Evolutionary conservation across 2,888 invertebrate genomes (phyloP).

Genomic region (Pocota personata): DNA sequence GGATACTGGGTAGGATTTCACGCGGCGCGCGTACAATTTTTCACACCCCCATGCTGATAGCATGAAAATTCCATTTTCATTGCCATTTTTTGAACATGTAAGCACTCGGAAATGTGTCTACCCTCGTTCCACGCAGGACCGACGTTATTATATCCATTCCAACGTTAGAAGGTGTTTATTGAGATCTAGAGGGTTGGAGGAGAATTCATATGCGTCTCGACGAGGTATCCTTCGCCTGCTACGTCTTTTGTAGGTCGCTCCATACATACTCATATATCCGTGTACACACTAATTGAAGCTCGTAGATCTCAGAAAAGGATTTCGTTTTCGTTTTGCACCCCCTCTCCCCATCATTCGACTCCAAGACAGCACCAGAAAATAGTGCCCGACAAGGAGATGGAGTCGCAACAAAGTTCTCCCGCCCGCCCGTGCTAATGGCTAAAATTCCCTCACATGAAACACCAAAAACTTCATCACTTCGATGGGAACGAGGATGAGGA

Average conservation of each 20-base stretch:
- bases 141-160: conserved; percentile 37
- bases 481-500: not conserved
- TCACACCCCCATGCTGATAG: conserved; percentile 44
- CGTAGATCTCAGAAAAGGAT: conserved; percentile 60
- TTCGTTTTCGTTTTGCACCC: conserved; percentile 18
- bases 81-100: conserved; percentile 78
- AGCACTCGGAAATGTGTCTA: conserved; percentile 74
- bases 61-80: conserved; percentile 68
- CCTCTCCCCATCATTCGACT: not conserved
- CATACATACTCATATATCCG: not conserved
- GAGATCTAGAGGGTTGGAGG: conserved; percentile 14
- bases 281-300: conserved; percentile 64
- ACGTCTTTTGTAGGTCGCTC: conserved; percentile 52
- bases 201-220: conserved; percentile 60
- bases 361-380: conserved; percentile 33
- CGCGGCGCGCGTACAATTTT: no score
- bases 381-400: conserved; percentile 1
- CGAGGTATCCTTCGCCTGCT: conserved; percentile 1
- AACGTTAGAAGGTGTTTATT: conserved; percentile 63
- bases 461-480: conserved; percentile 46
- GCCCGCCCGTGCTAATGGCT: conserved; percentile 38
- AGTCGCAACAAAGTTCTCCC: conserved; percentile 36
- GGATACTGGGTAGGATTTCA: conserved; percentile 9
- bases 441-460: conserved; percentile 62
- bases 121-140: conserved; percentile 5